Percentiles rank a stretch among this genome's conserved stretches.
Conservation (phyloP, 2,888 invertebrate genomes). For the Seira ritae region DNA sequence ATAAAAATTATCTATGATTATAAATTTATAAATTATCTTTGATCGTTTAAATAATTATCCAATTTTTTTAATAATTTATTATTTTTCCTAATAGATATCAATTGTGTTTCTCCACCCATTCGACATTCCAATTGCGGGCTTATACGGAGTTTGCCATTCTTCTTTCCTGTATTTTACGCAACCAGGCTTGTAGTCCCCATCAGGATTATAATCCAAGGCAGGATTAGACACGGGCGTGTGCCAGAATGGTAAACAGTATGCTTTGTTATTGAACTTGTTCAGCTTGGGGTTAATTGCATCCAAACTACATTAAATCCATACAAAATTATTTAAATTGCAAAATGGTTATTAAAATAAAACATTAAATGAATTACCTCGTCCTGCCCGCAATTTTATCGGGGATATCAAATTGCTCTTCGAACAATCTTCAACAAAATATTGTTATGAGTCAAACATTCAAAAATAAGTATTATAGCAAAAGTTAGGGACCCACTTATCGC, state of each 20-base stretch:
- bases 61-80: background rate
- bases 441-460: background rate
- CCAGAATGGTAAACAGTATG: slow-evolving; percentile 60
- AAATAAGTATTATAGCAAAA: background rate
- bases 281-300: slow-evolving; percentile 50
- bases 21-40: too few relatives aligned
- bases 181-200: slow-evolving; percentile 25
- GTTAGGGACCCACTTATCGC: slow-evolving; percentile 47
- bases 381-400: slow-evolving; percentile 44
- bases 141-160: slow-evolving; percentile 50
- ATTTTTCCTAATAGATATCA: slow-evolving; percentile 18
- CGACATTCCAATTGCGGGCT: slow-evolving; percentile 27
- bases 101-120: slow-evolving; percentile 40
- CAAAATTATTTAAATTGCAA: slow-evolving; percentile 4
- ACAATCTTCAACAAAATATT: slow-evolving; percentile 26
- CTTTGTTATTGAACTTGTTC: slow-evolving; percentile 49
- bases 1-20: too few relatives aligned
- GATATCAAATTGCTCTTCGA: slow-evolving; percentile 46
- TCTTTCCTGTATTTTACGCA: slow-evolving; percentile 57
- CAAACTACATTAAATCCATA: slow-evolving; percentile 26
- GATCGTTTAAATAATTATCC: background rate
- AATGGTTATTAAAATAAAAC: background rate
- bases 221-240: slow-evolving; percentile 60
- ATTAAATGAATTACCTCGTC: slow-evolving; percentile 13
- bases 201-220: slow-evolving; percentile 54